Evolutionary conservation across 2,113 vertebrate genomes (phyloP).

Genomic region (Leptocoma aspasia): DNA sequence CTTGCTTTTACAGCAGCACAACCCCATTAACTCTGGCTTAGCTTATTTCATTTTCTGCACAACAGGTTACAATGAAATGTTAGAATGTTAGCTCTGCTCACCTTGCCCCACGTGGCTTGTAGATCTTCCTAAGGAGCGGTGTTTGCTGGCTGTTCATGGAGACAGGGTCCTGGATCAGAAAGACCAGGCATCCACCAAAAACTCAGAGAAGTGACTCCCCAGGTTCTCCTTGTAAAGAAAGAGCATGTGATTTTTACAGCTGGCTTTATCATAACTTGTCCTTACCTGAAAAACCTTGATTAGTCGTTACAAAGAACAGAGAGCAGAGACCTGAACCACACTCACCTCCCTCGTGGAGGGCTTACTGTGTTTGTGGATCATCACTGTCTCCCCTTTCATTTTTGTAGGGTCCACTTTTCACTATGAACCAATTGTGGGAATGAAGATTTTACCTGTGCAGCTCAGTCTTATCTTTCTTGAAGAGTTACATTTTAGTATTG

Average conservation of each 20-base stretch:
- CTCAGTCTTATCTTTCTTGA: neutral
- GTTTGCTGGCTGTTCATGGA: neutral
- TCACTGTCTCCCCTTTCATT: neutral
- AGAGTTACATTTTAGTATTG: neutral
- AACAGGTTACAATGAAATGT: neutral
- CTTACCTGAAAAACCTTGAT: neutral
- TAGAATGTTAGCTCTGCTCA: neutral
- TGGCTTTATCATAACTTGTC: neutral
- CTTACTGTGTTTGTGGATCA: fast-evolving
- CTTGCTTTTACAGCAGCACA: neutral
- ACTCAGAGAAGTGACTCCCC: neutral
- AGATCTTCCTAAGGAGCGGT: neutral
- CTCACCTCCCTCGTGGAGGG: neutral
- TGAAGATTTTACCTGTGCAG: neutral
- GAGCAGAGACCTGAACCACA: neutral
- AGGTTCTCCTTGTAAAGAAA: neutral
- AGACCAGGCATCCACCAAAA: neutral
- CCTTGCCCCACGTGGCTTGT: fast-evolving
- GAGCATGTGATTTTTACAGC: neutral
- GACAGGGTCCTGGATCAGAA: neutral
- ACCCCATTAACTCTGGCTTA: neutral
- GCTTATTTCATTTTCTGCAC: neutral
- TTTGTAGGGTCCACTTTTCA: neutral
- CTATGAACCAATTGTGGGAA: neutral
- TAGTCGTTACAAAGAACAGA: neutral